Percentiles rank a stretch among this genome's conserved stretches.
phyloP scores from a whole-genome alignment of 2,888 invertebrate species.

The Octodonta nipae region DNA sequence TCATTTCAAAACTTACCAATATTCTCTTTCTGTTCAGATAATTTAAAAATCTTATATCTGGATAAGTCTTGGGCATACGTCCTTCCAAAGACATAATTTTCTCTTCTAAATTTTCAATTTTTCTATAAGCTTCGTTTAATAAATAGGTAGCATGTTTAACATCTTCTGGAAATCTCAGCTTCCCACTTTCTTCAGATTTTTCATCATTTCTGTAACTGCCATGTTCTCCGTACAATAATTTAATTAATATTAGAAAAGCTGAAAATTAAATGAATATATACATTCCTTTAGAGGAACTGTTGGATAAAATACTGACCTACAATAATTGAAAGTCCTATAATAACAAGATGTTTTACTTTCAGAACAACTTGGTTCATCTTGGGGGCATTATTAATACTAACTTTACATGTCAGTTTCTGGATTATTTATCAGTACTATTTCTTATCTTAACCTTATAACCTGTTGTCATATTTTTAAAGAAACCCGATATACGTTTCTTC shows the following conservation, averaged over 20 bases:
- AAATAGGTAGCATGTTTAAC: constrained; percentile 18
- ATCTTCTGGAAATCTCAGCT: constrained; percentile 19
- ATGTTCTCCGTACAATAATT: constrained; percentile 27
- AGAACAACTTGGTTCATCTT: constrained; percentile 13
- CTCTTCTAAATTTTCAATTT: constrained; percentile 54
- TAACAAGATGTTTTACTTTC: constrained; percentile 13
- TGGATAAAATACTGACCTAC: constrained; percentile 9
- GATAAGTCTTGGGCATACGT: constrained; percentile 69
- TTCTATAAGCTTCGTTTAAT: constrained; percentile 47
- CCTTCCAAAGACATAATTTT: constrained; percentile 59
- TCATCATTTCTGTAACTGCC: constrained; percentile 11
- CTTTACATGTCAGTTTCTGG: neutral
- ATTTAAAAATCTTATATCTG: constrained; percentile 81
- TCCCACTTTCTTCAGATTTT: constrained; percentile 10
- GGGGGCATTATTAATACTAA: constrained; percentile 2
- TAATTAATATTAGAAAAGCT: constrained; percentile 13
- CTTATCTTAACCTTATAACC: constrained; percentile 2
- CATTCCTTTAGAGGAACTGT: neutral
- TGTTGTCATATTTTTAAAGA: too few relatives aligned
- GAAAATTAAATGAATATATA: constrained; percentile 6
- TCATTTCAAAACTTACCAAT: constrained; percentile 48
- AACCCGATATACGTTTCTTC: too few relatives aligned
- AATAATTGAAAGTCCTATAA: constrained; percentile 8
- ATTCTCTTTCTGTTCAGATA: constrained; percentile 87
- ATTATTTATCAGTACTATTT: neutral